These are phyloP conservation scores for Aradophagus sp. DNA, from an alignment of 1,140 invertebrate genomes.

Conservation along the genomic window DNA sequence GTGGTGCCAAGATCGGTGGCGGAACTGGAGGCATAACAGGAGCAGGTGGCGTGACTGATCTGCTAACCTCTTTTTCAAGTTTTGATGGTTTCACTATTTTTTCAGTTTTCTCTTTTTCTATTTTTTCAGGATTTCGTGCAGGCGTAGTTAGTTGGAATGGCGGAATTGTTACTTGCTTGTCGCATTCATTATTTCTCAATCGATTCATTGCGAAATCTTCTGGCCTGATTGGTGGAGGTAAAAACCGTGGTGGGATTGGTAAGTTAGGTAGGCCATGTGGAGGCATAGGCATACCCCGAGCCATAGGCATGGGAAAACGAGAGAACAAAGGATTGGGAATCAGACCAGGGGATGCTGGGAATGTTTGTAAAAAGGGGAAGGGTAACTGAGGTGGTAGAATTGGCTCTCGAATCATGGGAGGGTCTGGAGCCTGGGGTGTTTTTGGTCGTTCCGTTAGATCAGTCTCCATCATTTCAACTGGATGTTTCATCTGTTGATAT, in stretches of 20 bases:
- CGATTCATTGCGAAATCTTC: slow-evolving; percentile 61
- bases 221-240: slow-evolving; percentile 48
- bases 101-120: slow-evolving; percentile 75
- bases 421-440: slow-evolving; percentile 78
- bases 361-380: slow-evolving; percentile 72
- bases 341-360: slow-evolving; percentile 79
- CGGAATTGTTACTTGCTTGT: slow-evolving; percentile 57
- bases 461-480: slow-evolving; percentile 60
- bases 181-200: slow-evolving; percentile 54
- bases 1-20: slow-evolving; percentile 48
- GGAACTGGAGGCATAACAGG: slow-evolving; percentile 24
- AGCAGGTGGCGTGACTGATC: slow-evolving; percentile 25
- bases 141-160: slow-evolving; percentile 29
- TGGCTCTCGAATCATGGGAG: slow-evolving; percentile 74
- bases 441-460: slow-evolving; percentile 77
- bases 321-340: slow-evolving; percentile 77
- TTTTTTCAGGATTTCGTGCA: slow-evolving; percentile 69
- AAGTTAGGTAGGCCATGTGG: slow-evolving; percentile 75
- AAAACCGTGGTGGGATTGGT: slow-evolving; percentile 74
- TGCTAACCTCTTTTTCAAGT: slow-evolving; percentile 57
- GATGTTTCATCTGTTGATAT: slow-evolving; percentile 62
- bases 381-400: slow-evolving; percentile 75
- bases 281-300: slow-evolving; percentile 69
- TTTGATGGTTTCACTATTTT: slow-evolving; percentile 63
- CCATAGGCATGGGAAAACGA: slow-evolving; percentile 67